Base-by-base conservation (phyloP, 2,113 vertebrate species). In the Thunnus maccoyii region DNA sequence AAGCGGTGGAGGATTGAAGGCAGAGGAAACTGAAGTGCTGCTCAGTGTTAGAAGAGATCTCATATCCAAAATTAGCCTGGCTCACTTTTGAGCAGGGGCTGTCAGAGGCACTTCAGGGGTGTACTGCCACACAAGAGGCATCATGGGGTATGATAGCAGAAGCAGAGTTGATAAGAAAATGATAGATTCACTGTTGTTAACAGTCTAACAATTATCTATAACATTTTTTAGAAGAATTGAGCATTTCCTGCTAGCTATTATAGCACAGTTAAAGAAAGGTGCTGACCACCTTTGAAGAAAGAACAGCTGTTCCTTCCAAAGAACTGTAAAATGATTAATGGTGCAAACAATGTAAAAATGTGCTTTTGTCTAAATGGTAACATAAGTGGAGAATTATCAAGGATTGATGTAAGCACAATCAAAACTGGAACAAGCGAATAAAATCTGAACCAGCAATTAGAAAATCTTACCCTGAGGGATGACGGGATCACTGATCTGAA, bases 21-120 rank as follows among this genome's bases (percentile, higher is more conserved):
- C 74, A 64, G 76, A 78, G 18, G 71, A 86, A 86, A 57, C 72
- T 76, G 66, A 87, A 89, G 87, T 73, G 86, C 81, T 79, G 82
- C 84, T 87, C 57, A 5, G 86, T 61, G 70, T 83, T 78, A 80
- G 63, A 87, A 69, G 72, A 85, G 75, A 85, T 85, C 83, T 90
- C 78, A 62, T 58, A 61, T 87, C 77, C 81, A 62, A 81, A 91
- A 90, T 91, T 83, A 87, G 82, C 82, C 71, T 9, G 10, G 52
- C 56, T 79, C 48, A 22, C 69, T 66, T 76, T 65, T 75, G 65
- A 76, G 65, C 54, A 20, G 57, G 5, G 52, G 70, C 80, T 77
- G 62, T 68, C 27, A 55, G 63, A 80, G 72, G 76, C 80, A 76
- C 89, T 83, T 81, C 52, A 58, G 74, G 48, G 56, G 64, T 77